Evolutionary conservation across 2,888 invertebrate genomes (phyloP).

Genomic region (Mayetiola destructor): DNA sequence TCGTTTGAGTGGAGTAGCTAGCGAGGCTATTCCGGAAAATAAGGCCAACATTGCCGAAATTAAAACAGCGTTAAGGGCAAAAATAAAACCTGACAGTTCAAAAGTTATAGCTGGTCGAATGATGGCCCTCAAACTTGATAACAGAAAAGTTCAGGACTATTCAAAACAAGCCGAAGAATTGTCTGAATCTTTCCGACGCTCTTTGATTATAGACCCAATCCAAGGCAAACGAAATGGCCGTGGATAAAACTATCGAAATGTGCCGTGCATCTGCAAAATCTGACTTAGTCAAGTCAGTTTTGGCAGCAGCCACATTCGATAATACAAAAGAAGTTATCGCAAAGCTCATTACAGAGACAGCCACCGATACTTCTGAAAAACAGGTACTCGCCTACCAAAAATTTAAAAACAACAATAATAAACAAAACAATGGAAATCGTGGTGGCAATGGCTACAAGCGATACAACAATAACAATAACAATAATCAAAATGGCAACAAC

Average conservation of each 20-base stretch:
- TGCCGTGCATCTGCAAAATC: background rate
- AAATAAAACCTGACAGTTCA: background rate
- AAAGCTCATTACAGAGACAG: background rate
- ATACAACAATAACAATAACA: background rate
- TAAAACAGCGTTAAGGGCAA: background rate
- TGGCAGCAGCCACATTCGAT: background rate
- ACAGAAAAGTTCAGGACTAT: background rate
- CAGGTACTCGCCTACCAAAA: background rate
- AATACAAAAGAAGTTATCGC: background rate
- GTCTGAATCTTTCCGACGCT: background rate
- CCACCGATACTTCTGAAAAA: background rate
- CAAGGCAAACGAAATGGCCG: background rate
- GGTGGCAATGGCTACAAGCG: background rate
- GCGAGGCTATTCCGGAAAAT: background rate
- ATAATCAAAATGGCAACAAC: no score
- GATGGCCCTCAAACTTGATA: background rate
- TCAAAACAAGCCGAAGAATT: background rate
- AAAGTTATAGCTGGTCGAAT: background rate
- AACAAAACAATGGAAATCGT: background rate
- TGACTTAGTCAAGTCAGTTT: background rate
- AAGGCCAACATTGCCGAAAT: background rate
- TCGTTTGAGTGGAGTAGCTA: background rate
- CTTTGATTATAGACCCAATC: background rate
- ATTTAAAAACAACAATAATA: background rate
- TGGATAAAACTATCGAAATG: background rate